These are phyloP conservation scores for Ypsolopha scabrella DNA, from an alignment of 2,888 invertebrate genomes.

Conservation along the genomic window DNA sequence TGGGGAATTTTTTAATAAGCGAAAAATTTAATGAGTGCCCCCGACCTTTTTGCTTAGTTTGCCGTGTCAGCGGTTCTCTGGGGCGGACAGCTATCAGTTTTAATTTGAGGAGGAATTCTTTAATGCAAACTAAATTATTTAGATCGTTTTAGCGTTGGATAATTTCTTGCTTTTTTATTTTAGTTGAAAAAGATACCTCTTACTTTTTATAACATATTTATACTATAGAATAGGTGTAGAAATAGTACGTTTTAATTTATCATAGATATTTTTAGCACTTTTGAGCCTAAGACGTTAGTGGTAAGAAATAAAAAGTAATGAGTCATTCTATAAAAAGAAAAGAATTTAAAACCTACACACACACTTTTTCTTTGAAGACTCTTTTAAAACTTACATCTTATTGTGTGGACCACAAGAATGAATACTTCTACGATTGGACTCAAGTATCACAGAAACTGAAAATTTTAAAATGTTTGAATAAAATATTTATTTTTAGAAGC, in stretches of 20 bases:
- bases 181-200: neutral
- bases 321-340: no score
- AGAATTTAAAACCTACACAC: no score
- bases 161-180: neutral
- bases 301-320: no score
- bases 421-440: no score
- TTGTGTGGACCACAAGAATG: no score
- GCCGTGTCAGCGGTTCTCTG: slow-evolving; percentile 35
- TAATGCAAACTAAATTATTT: neutral
- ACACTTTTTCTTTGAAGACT: no score
- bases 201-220: neutral
- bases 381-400: no score
- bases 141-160: neutral
- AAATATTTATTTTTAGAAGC: no score
- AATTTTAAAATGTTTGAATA: no score
- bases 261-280: neutral
- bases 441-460: no score
- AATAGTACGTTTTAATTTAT: neutral
- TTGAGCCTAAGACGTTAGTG: neutral
- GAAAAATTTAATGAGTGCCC: slow-evolving; percentile 66
- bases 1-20: slow-evolving; percentile 69
- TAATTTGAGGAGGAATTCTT: slow-evolving; percentile 21
- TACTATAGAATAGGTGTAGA: neutral
- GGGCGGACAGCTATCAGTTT: slow-evolving; percentile 29
- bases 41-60: slow-evolving; percentile 40